phyloP scores from a whole-genome alignment of 2,888 invertebrate species.

The Hypercompe scribonia region DNA sequence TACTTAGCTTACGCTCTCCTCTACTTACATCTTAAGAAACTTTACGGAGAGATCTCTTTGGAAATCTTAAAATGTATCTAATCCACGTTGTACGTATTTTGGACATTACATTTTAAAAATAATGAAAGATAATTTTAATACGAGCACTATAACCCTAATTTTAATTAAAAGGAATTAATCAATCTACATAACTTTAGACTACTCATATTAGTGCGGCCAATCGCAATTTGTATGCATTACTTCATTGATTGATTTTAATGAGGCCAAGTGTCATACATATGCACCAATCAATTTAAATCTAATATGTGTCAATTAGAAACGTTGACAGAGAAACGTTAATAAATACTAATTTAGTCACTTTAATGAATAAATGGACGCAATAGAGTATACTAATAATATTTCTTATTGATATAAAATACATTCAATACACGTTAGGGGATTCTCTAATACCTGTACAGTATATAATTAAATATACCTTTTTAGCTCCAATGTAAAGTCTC shows the following conservation, averaged over 20 bases:
- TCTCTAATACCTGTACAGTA: too few relatives aligned
- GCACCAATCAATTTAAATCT: background rate
- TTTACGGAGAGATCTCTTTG: slow-evolving; percentile 1
- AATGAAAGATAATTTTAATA: background rate
- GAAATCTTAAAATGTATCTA: background rate
- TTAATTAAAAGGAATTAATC: too few relatives aligned
- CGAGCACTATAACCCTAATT: too few relatives aligned
- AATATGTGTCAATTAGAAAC: slow-evolving; percentile 12
- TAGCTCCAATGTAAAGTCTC: slow-evolving; percentile 31
- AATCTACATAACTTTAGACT: background rate
- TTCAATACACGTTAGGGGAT: too few relatives aligned
- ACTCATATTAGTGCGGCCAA: background rate
- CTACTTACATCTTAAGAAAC: slow-evolving; percentile 11
- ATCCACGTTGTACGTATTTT: background rate
- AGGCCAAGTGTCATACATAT: background rate
- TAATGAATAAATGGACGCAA: slow-evolving; percentile 13
- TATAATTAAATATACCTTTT: slow-evolving; percentile 32
- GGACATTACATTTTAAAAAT: background rate
- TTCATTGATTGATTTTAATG: background rate
- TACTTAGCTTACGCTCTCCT: slow-evolving; percentile 46
- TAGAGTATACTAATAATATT: too few relatives aligned
- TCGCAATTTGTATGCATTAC: background rate
- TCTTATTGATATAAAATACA: too few relatives aligned
- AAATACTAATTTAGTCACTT: slow-evolving; percentile 30
- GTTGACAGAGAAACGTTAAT: slow-evolving; percentile 20